Evolutionary conservation across 2,113 vertebrate genomes (phyloP), one percentile per base, ranked within the genome.

Genomic region (Scatophagus argus): DNA sequence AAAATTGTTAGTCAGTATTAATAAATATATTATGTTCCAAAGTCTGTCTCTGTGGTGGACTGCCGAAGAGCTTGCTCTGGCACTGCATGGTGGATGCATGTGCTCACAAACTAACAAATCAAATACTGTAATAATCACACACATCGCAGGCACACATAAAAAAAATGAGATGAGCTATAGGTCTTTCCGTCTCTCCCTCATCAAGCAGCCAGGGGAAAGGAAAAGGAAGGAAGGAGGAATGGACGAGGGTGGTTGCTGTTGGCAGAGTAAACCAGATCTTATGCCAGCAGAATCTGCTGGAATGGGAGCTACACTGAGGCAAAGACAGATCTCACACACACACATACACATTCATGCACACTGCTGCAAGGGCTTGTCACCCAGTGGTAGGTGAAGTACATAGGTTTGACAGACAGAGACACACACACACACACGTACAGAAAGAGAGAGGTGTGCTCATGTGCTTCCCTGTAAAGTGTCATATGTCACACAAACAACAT

Each of bases 241-340:
- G 74, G 81, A 81, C 60, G 71, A 71, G 68, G 77, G 77, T 84
- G 74, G 86, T 72, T 82, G 63, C 71, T 89, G 76, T 80, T 90
- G 87, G 89, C 85, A 90, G 74, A 36, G 41, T 83, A 46, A 77
- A 84, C 46, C 78, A 69, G 16, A 77, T 88, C 52, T 88, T 80
- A 69, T 90, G 90, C 91, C 91, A 91, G 74, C 70, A 81, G 82
- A 82, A 87, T 90, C 90, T 90, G 83, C 87, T 93, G 89, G 91
- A 93, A 92, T 91, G 91, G 87, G 75, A 70, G 82, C 81, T 80
- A 77, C 81, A 68, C 43, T 55, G 67, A 70, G 44, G 66, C 70
- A 78, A 67, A 74, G 61, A 79, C 16, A 8, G 70, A 68, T 63
- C 66, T 66, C 58, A 23, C 64, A 14, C 41, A 58, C 44, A 72